Conservation (phyloP, 1,140 invertebrate genomes). For the Bombus vancouverensis region DNA sequence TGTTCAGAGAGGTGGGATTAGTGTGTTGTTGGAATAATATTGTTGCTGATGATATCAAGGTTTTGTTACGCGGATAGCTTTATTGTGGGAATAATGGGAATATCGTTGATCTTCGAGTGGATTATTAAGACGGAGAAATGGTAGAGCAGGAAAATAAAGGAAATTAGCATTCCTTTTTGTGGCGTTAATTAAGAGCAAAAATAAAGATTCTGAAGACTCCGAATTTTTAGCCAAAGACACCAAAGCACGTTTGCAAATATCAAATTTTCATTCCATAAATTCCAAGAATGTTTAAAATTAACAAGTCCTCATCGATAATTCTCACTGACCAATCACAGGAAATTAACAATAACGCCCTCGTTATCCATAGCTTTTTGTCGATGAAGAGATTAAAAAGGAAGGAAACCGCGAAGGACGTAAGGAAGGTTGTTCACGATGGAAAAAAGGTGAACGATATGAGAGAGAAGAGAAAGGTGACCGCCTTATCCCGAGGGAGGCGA, state of each 20-base stretch:
- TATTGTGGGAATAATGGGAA: neutral
- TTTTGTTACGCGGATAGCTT: neutral
- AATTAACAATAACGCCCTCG: slow-evolving; percentile 21
- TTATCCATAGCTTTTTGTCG: neutral
- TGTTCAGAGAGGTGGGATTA: neutral
- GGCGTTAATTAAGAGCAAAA: too few species aligned
- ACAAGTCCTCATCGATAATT: too few species aligned
- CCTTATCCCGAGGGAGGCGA: slow-evolving; percentile 78
- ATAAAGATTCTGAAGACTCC: neutral
- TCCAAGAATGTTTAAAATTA: too few species aligned
- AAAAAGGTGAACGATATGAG: neutral
- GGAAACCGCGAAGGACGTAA: slow-evolving; percentile 18
- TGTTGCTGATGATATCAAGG: neutral
- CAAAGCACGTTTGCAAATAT: too few species aligned
- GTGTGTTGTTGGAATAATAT: neutral
- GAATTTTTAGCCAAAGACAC: neutral
- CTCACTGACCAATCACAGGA: too few species aligned
- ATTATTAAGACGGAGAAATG: neutral
- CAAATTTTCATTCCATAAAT: too few species aligned
- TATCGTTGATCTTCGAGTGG: neutral
- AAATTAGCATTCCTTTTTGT: too few species aligned
- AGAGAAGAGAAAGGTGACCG: slow-evolving; percentile 42
- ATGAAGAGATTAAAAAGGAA: neutral
- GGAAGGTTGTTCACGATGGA: slow-evolving; percentile 10
- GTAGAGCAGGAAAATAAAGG: too few species aligned